Base-by-base conservation (phyloP, 2,113 vertebrate genomes). In the Trichomycterus rosablanca region DNA sequence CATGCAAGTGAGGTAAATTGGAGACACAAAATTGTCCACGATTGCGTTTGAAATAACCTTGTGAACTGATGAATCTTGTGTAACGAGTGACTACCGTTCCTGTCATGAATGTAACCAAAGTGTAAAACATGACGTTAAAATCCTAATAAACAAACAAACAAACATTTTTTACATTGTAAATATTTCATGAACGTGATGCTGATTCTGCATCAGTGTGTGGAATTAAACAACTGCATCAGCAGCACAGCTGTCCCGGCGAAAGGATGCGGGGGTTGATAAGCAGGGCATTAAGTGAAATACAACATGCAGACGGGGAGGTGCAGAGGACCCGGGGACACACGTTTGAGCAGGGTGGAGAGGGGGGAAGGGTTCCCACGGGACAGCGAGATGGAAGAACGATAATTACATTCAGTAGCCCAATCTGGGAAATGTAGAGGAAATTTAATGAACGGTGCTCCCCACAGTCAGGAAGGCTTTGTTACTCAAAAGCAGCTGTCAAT, bases 401-500 rank as follows among this genome's bases (percentile, higher is more conserved):
- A 79, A 81, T 77, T 83, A 68, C 65, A 65, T 68, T 74, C 49
- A 52, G 70, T 43, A 57, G 54, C 16, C 15, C 57, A 67, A 70
- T 75, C 68, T 50, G 72, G 65, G 59, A 40, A n/a, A 23, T 66
- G 70, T 51, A 35, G 52, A 72, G 55, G 7, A 53, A 72, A 79
- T 71, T 53, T 55, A 76, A 76, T 68, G 56, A 74, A 66, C 55
- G 49, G 54, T n/a, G 35, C 40, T n/a, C 63, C 63, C 26, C 61
- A 66, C 75, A 76, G 77, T 64, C 30, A 51, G 76, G 69, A 80
- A 32, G 79, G 63, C 43, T 76, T 68, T 67, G 67, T 66, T 24
- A 44, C 56, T 67, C 5, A 61, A 68, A 59, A 45, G 43, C 72
- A 77, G 76, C 77, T 78, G 78, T n/a, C n/a, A 68, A 67, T 30